Evolutionary conservation across 2,113 vertebrate species (phyloP), one percentile per base, ranked within the genome.

Genomic region (Boleophthalmus pectinirostris): DNA sequence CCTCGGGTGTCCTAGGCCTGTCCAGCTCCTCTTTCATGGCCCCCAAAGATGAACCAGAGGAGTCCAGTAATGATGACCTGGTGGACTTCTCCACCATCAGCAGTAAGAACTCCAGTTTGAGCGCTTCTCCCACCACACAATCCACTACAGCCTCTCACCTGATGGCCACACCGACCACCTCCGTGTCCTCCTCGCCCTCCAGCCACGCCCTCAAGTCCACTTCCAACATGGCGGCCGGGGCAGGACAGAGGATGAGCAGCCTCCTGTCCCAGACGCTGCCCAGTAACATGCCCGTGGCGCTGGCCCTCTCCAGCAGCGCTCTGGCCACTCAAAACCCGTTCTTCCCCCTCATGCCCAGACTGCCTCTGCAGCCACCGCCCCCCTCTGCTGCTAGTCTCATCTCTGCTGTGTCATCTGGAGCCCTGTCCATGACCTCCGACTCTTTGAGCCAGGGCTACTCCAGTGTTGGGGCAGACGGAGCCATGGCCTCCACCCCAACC

Each of bases 71-170:
- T 0, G 98, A 99, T 2, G 98, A 99, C 89, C 96, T 99, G 47
- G 94, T 98, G 82, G 98, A 99, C 92, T 99, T 98, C 92, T 99
- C 98, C 0, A 93, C 96, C 79, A 93, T 99, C 86, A 99, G 97
- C 94, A 98, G 97, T 87, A 98, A 98, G 94, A 99, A 99, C 93
- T 98, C 97, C 87, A 99, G 97, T 91, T 93, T 99, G 91, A 99
- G 97, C 91, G 98, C 97, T 92, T 99, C 98, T 11, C 98, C 98
- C 0, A 99, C 96, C n/a, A 97, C 96, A 81, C 97, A 96, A 92
- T 96, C 96, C 86, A 94, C 94, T 29, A 83, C 87, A 57, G 86
- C 94, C 61, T 93, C 95, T 16, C 94, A 97, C 85, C 85, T 95
- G 45, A 69, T 95, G 21, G 87, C 93, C 72, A 91, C 93, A 1